These are phyloP conservation scores for Montipora capricornis DNA, from an alignment of 64 coral and sea anemone species.

Conservation along the genomic window DNA sequence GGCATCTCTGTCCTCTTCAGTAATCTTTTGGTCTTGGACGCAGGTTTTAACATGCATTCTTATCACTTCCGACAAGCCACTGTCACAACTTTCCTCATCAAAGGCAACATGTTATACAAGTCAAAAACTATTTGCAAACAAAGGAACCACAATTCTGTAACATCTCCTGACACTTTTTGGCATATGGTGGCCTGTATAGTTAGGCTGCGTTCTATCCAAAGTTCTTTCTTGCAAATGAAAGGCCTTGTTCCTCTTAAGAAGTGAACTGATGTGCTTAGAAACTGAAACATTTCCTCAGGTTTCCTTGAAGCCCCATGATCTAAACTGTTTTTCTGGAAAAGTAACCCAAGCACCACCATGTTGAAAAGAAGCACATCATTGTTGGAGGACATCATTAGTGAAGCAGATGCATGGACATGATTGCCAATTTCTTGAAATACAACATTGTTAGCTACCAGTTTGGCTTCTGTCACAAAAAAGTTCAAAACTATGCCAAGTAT, in stretches of 20 bases:
- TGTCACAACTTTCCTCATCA: slow-evolving; percentile 48
- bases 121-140: slow-evolving; percentile 74
- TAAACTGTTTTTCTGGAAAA: slow-evolving; percentile 50
- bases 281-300: not conserved
- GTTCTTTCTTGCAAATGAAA: not conserved
- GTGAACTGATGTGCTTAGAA: slow-evolving; percentile 34
- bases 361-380: slow-evolving; percentile 68
- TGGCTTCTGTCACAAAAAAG: slow-evolving; percentile 83
- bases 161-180: slow-evolving; percentile 50
- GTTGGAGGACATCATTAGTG: not conserved
- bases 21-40: not conserved
- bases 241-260: slow-evolving; percentile 52
- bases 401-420: not conserved
- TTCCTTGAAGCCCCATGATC: not conserved
- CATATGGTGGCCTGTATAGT: not conserved
- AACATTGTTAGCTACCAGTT: slow-evolving; percentile 43
- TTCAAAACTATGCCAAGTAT: slow-evolving; percentile 87
- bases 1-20: not conserved
- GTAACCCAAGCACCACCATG: slow-evolving; percentile 76
- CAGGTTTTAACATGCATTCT: not conserved
- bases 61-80: not conserved
- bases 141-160: slow-evolving; percentile 91
- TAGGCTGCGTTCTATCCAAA: not conserved
- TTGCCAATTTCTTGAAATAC: slow-evolving; percentile 43
- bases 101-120: not conserved